phyloP scores from a whole-genome alignment of 2,888 invertebrate species.

The Lysandra bellargus region DNA sequence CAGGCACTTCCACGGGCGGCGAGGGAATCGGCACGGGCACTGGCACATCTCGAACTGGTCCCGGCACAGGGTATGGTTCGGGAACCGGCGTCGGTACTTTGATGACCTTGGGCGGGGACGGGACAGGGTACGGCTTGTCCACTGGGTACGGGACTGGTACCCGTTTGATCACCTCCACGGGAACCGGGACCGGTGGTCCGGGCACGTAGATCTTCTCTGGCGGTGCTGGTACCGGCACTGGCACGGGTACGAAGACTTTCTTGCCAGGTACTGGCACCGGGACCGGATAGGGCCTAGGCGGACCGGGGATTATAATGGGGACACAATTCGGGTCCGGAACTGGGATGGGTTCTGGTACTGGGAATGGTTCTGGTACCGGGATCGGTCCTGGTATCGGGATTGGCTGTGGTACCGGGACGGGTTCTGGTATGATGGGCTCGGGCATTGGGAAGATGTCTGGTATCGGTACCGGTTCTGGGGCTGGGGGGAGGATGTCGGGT shows the following conservation, averaged over 20 bases:
- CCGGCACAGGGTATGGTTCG: slow-evolving; percentile 48
- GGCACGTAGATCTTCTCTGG: slow-evolving; percentile 56
- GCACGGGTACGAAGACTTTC: slow-evolving; percentile 53
- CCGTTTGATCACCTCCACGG: slow-evolving; percentile 42
- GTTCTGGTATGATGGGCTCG: background rate
- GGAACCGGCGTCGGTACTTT: slow-evolving; percentile 48
- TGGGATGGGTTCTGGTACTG: background rate
- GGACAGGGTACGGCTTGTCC: slow-evolving; percentile 55
- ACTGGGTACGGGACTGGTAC: slow-evolving; percentile 45
- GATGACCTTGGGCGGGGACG: slow-evolving; percentile 49
- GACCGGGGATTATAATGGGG: slow-evolving; percentile 60
- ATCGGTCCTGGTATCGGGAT: background rate
- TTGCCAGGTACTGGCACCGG: slow-evolving; percentile 55
- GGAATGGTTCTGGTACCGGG: background rate
- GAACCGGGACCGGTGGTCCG: slow-evolving; percentile 48
- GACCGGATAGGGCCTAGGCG: slow-evolving; percentile 63
- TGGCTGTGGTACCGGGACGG: background rate
- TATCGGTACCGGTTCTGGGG: background rate
- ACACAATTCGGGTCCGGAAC: slow-evolving; percentile 36
- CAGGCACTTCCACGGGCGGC: slow-evolving; percentile 49
- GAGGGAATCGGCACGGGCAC: slow-evolving; percentile 53
- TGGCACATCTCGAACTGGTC: slow-evolving; percentile 46
- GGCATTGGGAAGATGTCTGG: background rate
- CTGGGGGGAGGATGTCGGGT: background rate
- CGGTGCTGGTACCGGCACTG: slow-evolving; percentile 55